A percentile compares a stretch with the other conserved stretches of the same genome.
Conservation (phyloP, 1,140 invertebrate genomes). For the Alviniconcha marisindica region DNA sequence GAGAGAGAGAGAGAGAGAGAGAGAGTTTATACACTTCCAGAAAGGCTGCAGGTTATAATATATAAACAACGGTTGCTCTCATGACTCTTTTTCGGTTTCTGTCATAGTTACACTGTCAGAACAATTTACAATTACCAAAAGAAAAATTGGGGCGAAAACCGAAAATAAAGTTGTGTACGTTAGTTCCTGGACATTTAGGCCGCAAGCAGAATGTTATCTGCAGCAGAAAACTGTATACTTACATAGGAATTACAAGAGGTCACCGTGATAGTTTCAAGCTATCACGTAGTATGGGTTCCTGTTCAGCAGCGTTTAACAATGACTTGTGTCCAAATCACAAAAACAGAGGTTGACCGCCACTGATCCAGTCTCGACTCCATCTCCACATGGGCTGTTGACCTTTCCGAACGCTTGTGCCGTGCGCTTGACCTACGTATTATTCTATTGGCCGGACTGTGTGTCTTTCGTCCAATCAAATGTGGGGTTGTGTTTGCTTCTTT, state of each 20-base stretch:
- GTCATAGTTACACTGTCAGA: no score
- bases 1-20: no score
- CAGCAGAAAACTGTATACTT: neutral
- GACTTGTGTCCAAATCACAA: neutral
- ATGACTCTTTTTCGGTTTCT: no score
- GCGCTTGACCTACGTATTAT: neutral
- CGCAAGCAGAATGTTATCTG: neutral
- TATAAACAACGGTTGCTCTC: no score
- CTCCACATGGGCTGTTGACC: constrained; percentile 27
- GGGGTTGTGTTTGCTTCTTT: no score
- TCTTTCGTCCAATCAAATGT: no score
- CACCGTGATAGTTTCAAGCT: no score
- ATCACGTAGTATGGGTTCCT: neutral
- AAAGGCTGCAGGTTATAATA: no score
- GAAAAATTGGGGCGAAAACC: no score
- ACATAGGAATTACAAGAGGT: neutral
- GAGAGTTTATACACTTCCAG: no score
- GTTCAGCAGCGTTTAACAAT: neutral
- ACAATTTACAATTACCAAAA: no score
- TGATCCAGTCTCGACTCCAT: neutral
- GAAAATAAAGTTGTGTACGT: neutral
- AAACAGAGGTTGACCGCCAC: neutral
- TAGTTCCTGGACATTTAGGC: neutral
- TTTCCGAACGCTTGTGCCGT: neutral
- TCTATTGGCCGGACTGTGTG: neutral